Conservation (phyloP, 2,888 invertebrate genomes). For the Scotopteryx bipunctaria region DNA sequence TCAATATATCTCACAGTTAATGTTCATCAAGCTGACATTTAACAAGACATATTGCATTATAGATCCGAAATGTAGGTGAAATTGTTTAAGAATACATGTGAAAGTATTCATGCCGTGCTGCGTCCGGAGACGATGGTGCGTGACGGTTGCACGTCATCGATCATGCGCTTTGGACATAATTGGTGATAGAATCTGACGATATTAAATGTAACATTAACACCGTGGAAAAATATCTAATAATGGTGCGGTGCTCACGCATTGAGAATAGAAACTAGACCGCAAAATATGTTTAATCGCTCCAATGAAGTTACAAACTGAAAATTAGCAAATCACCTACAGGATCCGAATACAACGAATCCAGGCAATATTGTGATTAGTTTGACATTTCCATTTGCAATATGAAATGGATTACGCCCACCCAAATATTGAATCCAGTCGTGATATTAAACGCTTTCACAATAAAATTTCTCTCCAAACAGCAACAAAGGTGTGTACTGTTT, state of each 20-base stretch:
- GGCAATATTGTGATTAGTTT: conserved; percentile 19
- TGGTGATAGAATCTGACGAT: conserved; percentile 34
- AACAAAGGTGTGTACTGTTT: conserved; percentile 14
- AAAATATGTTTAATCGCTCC: conserved; percentile 9
- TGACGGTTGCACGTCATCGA: conserved; percentile 61
- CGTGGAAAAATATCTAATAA: conserved; percentile 27
- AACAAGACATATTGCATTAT: conserved; percentile 41
- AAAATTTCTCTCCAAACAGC: conserved; percentile 35
- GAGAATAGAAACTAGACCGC: conserved; percentile 24
- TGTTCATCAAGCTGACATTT: conserved; percentile 24
- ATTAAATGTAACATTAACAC: conserved; percentile 28
- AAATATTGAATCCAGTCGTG: conserved; percentile 29
- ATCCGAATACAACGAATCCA: conserved; percentile 3
- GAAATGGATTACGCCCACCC: conserved; percentile 29
- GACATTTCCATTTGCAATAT: conserved; percentile 26
- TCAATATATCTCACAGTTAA: conserved; percentile 13
- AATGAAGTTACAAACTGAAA: conserved; percentile 1
- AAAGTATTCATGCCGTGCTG: conserved; percentile 56
- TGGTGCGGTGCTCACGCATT: conserved; percentile 20
- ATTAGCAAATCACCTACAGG: conserved; percentile 2
- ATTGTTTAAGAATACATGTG: conserved; percentile 64
- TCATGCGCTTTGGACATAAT: conserved; percentile 42
- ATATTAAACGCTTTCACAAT: conserved; percentile 35
- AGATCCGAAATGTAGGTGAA: conserved; percentile 62
- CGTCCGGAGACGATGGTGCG: conserved; percentile 56